Percentiles rank a stretch among this genome's conserved stretches.
These are phyloP conservation scores for Eunapius fragilis DNA, from an alignment of 37 sponge, comb jelly and placozoan genomes.

Conservation along the genomic window DNA sequence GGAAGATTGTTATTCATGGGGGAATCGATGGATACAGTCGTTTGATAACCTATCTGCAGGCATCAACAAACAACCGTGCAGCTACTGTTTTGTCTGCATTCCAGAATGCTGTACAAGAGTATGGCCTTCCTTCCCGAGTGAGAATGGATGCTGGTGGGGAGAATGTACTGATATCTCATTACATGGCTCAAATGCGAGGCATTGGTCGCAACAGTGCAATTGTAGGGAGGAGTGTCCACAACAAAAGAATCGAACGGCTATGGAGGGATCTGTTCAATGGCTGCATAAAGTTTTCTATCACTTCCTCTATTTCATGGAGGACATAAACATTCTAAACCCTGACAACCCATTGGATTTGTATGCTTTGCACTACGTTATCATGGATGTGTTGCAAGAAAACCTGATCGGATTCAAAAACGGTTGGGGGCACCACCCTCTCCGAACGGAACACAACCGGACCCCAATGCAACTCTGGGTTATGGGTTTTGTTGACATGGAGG, in stretches of 20 bases:
- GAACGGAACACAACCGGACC: conserved; percentile 47
- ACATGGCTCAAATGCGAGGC: conserved; percentile 70
- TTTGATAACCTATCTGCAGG: conserved; percentile 45
- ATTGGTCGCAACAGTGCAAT: conserved; percentile 58
- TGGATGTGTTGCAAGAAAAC: conserved; percentile 36
- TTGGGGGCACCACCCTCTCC: conserved; percentile 33
- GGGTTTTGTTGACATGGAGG: not conserved
- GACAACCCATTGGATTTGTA: conserved; percentile 25
- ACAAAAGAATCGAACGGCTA: conserved; percentile 76
- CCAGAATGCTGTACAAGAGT: conserved; percentile 39
- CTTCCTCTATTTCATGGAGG: conserved; percentile 59
- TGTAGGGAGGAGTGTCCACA: conserved; percentile 60
- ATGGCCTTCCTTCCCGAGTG: conserved; percentile 67
- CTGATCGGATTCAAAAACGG: conserved; percentile 34
- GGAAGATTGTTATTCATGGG: conserved; percentile 67
- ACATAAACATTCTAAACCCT: conserved; percentile 30
- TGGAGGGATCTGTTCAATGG: conserved; percentile 69
- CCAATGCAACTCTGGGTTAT: conserved; percentile 58
- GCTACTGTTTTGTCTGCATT: conserved; percentile 54
- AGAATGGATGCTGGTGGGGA: conserved; percentile 70
- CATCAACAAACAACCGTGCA: conserved; percentile 56
- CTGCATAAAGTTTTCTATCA: conserved; percentile 42
- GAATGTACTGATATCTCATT: conserved; percentile 49
- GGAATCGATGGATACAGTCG: conserved; percentile 71
- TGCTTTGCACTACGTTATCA: conserved; percentile 56